phyloP scores from a whole-genome alignment of 2,888 invertebrate species.

The Parnassius glacialis region DNA sequence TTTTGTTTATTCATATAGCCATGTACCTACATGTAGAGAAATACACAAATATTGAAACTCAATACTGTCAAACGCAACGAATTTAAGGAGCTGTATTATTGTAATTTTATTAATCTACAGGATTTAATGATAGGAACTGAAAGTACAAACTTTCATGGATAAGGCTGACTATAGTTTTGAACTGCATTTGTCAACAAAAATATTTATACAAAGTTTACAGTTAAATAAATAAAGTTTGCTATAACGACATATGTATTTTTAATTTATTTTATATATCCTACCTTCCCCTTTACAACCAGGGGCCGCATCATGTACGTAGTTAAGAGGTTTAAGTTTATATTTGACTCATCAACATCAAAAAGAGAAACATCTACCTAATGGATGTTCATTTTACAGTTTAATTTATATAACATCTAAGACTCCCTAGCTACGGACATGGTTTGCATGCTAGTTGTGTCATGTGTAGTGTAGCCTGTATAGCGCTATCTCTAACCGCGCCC shows the following conservation, averaged over 20 bases:
- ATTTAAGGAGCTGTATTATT: no score
- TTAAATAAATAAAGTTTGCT: conserved; percentile 68
- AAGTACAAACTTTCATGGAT: conserved; percentile 27
- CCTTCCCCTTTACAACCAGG: conserved; percentile 31
- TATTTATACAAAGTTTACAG: conserved; percentile 63
- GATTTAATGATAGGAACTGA: background rate
- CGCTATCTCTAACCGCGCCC: conserved; percentile 51
- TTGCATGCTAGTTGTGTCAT: conserved; percentile 27
- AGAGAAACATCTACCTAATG: background rate
- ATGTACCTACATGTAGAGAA: no score
- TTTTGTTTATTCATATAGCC: no score
- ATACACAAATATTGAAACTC: no score
- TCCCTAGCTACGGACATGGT: conserved; percentile 25
- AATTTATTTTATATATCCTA: conserved; percentile 51
- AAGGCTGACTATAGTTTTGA: conserved; percentile 23
- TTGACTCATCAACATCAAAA: background rate
- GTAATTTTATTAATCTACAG: background rate
- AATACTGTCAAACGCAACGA: no score
- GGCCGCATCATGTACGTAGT: conserved; percentile 33
- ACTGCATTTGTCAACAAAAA: conserved; percentile 33
- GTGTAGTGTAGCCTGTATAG: conserved; percentile 30
- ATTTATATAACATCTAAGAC: background rate
- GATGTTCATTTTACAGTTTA: background rate
- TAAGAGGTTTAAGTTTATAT: conserved; percentile 3
- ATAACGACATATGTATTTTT: conserved; percentile 65